Conservation (phyloP, 2,113 vertebrate species). For the Colaptes auratus region DNA sequence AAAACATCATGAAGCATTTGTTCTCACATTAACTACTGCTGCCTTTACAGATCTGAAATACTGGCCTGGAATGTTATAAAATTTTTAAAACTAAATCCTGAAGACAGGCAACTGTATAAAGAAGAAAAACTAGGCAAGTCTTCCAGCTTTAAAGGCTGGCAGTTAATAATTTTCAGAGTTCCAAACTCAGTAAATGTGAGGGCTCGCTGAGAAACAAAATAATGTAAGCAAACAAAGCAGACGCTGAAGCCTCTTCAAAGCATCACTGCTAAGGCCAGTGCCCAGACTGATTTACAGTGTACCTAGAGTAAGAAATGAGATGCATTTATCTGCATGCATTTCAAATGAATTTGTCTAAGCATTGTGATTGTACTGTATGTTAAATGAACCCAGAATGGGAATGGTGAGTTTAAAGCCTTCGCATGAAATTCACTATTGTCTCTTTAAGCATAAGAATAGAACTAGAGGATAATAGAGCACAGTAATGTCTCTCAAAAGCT, state of each 20-base stretch:
- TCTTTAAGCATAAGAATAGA: background rate
- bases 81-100: background rate
- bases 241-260: background rate
- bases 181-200: background rate
- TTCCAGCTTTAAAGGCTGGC: background rate
- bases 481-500: background rate
- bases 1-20: background rate
- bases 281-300: constrained; percentile 18
- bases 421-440: background rate
- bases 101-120: background rate
- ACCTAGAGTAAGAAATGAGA: constrained; percentile 58
- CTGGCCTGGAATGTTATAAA: background rate
- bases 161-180: background rate
- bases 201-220: background rate
- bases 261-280: background rate
- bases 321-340: background rate
- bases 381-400: constrained; percentile 41
- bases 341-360: constrained; percentile 31
- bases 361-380: constrained; percentile 28
- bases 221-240: background rate
- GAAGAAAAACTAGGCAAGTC: background rate
- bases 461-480: background rate
- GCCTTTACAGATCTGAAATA: background rate
- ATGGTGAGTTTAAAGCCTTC: constrained; percentile 31
- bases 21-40: background rate